A percentile compares a stretch with the other conserved stretches of the same genome.
phyloP scores from a whole-genome alignment of 2,888 invertebrate genomes.

The Drosophila trichaetosa region DNA sequence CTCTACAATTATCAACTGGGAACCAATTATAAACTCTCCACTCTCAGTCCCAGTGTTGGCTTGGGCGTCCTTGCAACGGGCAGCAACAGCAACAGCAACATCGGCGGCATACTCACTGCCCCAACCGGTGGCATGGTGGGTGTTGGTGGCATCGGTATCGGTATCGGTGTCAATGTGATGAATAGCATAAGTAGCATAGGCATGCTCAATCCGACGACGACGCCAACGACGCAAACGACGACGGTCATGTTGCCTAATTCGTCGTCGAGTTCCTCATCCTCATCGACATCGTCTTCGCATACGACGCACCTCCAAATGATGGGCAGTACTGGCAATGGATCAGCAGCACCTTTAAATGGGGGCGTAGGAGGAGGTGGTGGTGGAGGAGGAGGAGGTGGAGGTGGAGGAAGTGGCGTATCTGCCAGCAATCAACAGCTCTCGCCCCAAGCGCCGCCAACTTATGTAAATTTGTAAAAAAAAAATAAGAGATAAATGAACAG shows the following conservation, averaged over 20 bases:
- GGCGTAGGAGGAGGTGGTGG: conserved; percentile 14
- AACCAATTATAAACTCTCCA: not conserved
- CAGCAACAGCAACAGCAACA: conserved; percentile 54
- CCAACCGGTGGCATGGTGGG: conserved; percentile 30
- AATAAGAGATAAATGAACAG: not conserved
- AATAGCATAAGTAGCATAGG: conserved; percentile 62
- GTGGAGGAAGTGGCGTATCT: conserved; percentile 79
- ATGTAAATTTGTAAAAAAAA: conserved; percentile 91
- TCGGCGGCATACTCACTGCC: conserved; percentile 52
- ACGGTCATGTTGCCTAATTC: conserved; percentile 84
- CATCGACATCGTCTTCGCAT: conserved; percentile 81
- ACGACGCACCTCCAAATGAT: conserved; percentile 82
- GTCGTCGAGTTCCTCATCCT: conserved; percentile 83
- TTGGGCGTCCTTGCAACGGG: conserved; percentile 59
- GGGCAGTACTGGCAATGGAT: conserved; percentile 61
- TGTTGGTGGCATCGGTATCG: conserved; percentile 47
- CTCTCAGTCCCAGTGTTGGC: conserved; percentile 67
- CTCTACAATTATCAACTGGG: not conserved
- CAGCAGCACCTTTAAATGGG: conserved; percentile 46
- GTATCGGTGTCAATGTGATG: conserved; percentile 25
- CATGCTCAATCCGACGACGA: conserved; percentile 63
- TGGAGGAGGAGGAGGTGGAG: conserved; percentile 19
- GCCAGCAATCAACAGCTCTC: conserved; percentile 88
- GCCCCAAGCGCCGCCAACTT: conserved; percentile 95
- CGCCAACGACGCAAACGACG: conserved; percentile 81